Percentiles rank a stretch among this genome's conserved stretches.
Evolutionary conservation across 2,888 invertebrate species (phyloP).

Genomic region (Gastrophysa polygoni): DNA sequence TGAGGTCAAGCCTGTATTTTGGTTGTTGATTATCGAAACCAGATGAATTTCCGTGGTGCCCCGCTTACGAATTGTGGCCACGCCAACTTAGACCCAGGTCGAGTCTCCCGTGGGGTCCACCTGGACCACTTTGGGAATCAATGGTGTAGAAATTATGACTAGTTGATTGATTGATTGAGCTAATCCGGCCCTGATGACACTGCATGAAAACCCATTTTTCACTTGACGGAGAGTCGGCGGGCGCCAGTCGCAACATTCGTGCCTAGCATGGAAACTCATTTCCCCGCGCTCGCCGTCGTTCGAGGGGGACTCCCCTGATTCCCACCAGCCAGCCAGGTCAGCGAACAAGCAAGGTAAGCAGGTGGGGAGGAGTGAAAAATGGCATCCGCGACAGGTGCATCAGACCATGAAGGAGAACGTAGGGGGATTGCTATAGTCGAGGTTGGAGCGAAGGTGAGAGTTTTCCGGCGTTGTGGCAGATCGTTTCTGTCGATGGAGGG

Average conservation of each 20-base stretch:
- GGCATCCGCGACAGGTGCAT: conserved; percentile 38
- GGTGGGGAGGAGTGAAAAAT: conserved; percentile 36
- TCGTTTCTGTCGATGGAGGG: no score
- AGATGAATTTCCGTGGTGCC: no score
- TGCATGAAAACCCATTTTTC: no score
- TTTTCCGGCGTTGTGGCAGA: background rate
- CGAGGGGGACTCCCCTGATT: conserved; percentile 11
- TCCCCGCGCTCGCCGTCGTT: conserved; percentile 17
- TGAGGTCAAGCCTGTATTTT: no score
- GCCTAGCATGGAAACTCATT: background rate
- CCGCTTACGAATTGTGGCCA: no score
- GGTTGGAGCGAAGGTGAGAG: conserved; percentile 8
- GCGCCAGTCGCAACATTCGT: background rate
- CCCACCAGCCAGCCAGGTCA: conserved; percentile 28
- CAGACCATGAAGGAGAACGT: conserved; percentile 16
- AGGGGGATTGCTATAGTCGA: conserved; percentile 21
- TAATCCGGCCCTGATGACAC: no score
- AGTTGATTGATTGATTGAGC: no score
- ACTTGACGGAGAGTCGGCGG: background rate
- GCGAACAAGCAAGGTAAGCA: conserved; percentile 36
- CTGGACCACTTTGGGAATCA: no score
- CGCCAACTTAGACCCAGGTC: no score
- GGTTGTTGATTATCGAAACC: no score
- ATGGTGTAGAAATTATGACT: no score
- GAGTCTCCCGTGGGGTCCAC: no score